Evolutionary conservation across 1,140 invertebrate species (phyloP), one percentile per base, ranked within the genome.

Genomic region (Heliconius melpomene): DNA sequence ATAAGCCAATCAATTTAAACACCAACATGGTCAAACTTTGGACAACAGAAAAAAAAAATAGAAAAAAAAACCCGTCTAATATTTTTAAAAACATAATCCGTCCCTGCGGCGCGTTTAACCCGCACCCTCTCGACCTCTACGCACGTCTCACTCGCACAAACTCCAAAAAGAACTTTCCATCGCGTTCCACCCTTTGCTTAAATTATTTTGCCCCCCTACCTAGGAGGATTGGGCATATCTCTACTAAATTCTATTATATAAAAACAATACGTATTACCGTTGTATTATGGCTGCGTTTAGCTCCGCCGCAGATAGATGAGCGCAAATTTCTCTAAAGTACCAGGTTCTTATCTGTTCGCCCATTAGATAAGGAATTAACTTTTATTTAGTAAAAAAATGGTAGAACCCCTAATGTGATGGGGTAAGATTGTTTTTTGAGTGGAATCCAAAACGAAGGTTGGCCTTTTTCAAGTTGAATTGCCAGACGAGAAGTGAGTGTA

Each of bases 91-190:
- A 66, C 83, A 74, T 40, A 90, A 57, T 93, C 40, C 91, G 85
- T 71, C 88, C 86, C 92, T 92, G 93, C 82, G 76, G 83, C 89
- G 91, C 91, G 88, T 92, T 92, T 89, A 89, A 90, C 90, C 91
- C 88, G 90, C 91, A 91, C 91, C 89, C 91, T 88, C 86, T 85
- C 92, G 89, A 91, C 89, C 89, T 89, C 89, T 93, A 93, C 93
- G 92, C 93, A 94, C 90, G 85, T 94, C 92, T 94, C 93, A 92
- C 92, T 94, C 93, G 89, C 93, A 94, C 92, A 93, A 93, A 93
- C 89, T 93, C 88, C 90, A 94, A 94, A 94, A 94, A 94, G 93
- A 93, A 93, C 91, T 89, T 85, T 88, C 93, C 84, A 85, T 94
- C 92, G 92, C 92, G 87, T 91, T 93, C 93, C 91, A 90, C 91